Base-by-base conservation (phyloP, 1,140 invertebrate species). In the Bombus balteatus region DNA sequence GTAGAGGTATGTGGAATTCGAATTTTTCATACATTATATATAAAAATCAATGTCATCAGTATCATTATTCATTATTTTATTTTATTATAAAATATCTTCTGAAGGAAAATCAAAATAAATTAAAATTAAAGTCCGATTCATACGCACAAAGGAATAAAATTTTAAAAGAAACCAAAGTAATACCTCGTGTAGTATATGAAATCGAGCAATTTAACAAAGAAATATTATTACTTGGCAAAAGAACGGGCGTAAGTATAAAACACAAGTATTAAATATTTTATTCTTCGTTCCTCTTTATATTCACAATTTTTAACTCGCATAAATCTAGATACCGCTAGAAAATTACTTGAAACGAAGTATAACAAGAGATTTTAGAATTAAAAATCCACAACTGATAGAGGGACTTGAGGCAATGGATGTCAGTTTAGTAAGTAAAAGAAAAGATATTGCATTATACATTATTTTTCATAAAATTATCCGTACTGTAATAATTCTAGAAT, bases 141-240 rank as follows among this genome's bases (percentile, higher is more conserved):
- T 91, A 92, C 37, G 89, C 92, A 0, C 93, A 95, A 70, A 95
- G 96, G 32, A 96, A 94, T n/a, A 96, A 96, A 94, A 95, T 97
- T 66, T 91, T 97, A 13, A 95, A 95, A 66, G 96, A 97, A 92
- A 96, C 96, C 0, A 96, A 95, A 88, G 88, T 94, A 8, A 96
- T 97, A 88, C 96, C 96, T 5, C 96, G 95, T 83, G 94, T 96
- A 0, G 93, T 97, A 77, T 95, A 95, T 86, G 96, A 96, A 86
- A 96, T 96, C 25, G 96, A 97, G 93, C 95, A 95, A 86, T 96
- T 96, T 79, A 95, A 96, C 62, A 96, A 96, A 91, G 96, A 95
- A 79, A 92, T 97, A 59, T 95, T 96, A 41, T 82, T 95, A 18
- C 92, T 97, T 53, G 95, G 95, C 6, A 96, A 96, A 72, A 97